Base-by-base conservation (phyloP, 2,797 vertebrate genomes). In the Tadarida brasiliensis region DNA sequence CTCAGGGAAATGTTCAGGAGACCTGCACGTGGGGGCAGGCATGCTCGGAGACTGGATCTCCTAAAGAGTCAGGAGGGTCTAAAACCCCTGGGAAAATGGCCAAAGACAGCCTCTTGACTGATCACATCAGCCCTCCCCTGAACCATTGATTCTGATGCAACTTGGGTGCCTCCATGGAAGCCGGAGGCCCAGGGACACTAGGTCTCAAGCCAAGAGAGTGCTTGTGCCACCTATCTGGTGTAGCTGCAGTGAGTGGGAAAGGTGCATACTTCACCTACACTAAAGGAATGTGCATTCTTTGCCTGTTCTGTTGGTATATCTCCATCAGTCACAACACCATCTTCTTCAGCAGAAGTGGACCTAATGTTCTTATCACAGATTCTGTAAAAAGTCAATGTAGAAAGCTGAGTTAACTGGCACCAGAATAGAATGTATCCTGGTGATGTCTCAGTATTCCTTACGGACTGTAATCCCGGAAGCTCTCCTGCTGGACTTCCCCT, bases 101-200 rank as follows among this genome's bases (percentile, higher is more conserved):
- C 35, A 47, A 77, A 39, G 20, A 91, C 30, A 74, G 39, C 33
- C 54, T 61, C 59, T 61, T 7, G 12, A 24, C 28, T 20, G 54
- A 67, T 7, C 14, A 28, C 22, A 5, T 47, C 22, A 9, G 16
- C 1, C 19, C 47, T 80, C 26, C 30, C 44, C 35, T 70, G 16
- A 20, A 14, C 47, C 2, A 14, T 19, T 0, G 0, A 26, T 44
- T 30, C 22, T 7, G 4, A 11, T 7, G 68, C 35, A 80, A 16
- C 28, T 7, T 35, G 73, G 71, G 47, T 2, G 1, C 49, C 15
- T 30, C 19, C 1, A 2, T 20, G 35, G 65, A 28, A 19, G n/a
- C 26, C 3, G 4, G 22, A 61, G 49, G 33, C 54, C 56, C 56
- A 35, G 20, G 6, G 44, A 67, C 11, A 54, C 30, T 17, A n/a